Evolutionary conservation across 1,140 invertebrate genomes (phyloP).

Genomic region (Pantala flavescens): DNA sequence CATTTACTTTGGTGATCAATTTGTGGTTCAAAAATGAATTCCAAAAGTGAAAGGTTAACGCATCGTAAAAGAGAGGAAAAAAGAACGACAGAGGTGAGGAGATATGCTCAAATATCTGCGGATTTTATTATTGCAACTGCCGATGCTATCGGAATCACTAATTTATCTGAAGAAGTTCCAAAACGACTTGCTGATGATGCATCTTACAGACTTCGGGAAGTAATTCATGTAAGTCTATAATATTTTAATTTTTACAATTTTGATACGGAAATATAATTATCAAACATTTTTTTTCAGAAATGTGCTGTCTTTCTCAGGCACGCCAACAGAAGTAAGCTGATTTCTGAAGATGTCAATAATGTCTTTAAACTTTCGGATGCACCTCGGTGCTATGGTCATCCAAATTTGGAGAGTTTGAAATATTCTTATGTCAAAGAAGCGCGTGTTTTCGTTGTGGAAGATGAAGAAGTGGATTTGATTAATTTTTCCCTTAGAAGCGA

Average conservation of each 20-base stretch:
- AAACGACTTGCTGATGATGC: background rate
- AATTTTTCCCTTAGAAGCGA: background rate
- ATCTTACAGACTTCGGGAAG: background rate
- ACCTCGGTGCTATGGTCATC: background rate
- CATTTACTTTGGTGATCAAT: too few species aligned
- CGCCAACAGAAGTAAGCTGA: background rate
- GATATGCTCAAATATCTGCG: background rate
- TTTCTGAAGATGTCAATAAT: background rate
- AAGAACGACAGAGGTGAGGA: background rate
- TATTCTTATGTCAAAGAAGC: background rate
- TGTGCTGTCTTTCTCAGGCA: background rate
- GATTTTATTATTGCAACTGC: background rate
- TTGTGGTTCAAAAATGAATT: background rate
- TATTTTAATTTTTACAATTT: background rate
- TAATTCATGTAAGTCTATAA: background rate
- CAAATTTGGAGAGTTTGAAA: background rate
- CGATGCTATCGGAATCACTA: background rate
- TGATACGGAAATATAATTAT: background rate
- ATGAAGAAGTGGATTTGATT: conserved; percentile 6
- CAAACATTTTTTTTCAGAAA: background rate
- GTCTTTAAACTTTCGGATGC: background rate
- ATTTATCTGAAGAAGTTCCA: background rate
- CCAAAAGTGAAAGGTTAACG: background rate
- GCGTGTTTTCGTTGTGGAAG: background rate
- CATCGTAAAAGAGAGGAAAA: background rate